These are phyloP conservation scores for Loripinus fragilis DNA, from an alignment of 2,888 invertebrate species.

Conservation along the genomic window DNA sequence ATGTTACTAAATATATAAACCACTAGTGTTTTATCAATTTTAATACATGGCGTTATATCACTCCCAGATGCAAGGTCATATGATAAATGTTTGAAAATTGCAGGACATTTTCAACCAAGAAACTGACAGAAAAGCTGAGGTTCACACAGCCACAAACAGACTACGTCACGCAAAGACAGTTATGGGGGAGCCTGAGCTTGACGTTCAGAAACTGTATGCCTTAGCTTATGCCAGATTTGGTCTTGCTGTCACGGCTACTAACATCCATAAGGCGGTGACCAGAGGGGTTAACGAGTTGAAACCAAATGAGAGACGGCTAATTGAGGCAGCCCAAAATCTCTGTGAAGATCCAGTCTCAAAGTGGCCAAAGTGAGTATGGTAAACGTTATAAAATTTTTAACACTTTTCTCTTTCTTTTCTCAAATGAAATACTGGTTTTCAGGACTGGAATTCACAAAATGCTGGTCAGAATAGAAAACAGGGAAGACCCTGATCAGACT, in stretches of 20 bases:
- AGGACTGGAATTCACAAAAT: too few relatives aligned
- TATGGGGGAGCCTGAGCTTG: conserved; percentile 34
- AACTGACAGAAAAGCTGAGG: conserved; percentile 25
- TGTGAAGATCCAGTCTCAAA: conserved; percentile 42
- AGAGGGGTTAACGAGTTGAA: conserved; percentile 28
- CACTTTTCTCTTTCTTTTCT: too few relatives aligned
- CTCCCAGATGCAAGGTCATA: too few relatives aligned
- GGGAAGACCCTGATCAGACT: too few relatives aligned
- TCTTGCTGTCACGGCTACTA: conserved; percentile 61
- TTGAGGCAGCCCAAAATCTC: conserved; percentile 59
- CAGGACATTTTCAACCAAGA: conserved; percentile 54
- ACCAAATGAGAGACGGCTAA: conserved; percentile 38
- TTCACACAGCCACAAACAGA: conserved; percentile 43
- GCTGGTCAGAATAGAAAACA: too few relatives aligned
- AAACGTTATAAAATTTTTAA: too few relatives aligned
- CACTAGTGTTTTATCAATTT: too few relatives aligned
- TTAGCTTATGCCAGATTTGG: conserved; percentile 66
- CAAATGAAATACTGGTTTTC: too few relatives aligned
- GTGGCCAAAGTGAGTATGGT: conserved; percentile 64
- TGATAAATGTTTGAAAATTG: background rate
- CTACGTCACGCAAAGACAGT: conserved; percentile 34
- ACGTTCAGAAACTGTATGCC: conserved; percentile 57
- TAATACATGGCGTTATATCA: too few relatives aligned
- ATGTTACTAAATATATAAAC: too few relatives aligned
- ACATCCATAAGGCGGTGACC: conserved; percentile 50